Percentiles rank a stretch among this genome's conserved stretches.
Evolutionary conservation across 1,140 invertebrate genomes (phyloP).

Genomic region (Dreissena rostriformis): DNA sequence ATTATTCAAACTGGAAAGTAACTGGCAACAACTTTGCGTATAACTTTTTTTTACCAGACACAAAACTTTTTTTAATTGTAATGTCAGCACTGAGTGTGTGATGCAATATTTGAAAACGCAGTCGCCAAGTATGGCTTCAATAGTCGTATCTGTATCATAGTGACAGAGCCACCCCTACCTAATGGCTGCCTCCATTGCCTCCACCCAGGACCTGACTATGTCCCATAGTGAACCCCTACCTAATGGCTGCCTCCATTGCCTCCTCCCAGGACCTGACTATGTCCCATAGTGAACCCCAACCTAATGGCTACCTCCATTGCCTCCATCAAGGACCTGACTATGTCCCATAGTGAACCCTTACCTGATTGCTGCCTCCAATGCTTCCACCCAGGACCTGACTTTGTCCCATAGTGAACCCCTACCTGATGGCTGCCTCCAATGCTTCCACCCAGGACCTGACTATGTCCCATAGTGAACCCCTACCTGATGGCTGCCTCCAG

Average conservation of each 20-base stretch:
- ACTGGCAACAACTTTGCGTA: no score
- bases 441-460: conserved; percentile 68
- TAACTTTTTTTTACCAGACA: no score
- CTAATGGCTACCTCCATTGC: conserved; percentile 71
- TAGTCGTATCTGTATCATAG: conserved; percentile 76
- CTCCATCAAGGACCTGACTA: conserved; percentile 66
- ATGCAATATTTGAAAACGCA: no score
- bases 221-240: conserved; percentile 65
- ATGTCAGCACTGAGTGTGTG: no score
- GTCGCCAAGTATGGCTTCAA: no score
- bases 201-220: conserved; percentile 73
- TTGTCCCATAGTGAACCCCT: background rate
- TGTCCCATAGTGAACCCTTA: no score
- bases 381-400: conserved; percentile 67
- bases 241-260: conserved; percentile 71
- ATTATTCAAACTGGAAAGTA: no score
- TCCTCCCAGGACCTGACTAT: conserved; percentile 73
- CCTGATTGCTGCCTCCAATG: conserved; percentile 16
- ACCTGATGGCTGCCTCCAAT: conserved; percentile 63
- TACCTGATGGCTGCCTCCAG: conserved; percentile 75
- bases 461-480: background rate
- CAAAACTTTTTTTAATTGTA: no score
- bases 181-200: conserved; percentile 70
- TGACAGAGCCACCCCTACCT: conserved; percentile 73
- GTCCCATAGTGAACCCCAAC: conserved; percentile 59